These are phyloP conservation scores for Oscheius sp. DNA, from an alignment of 2,888 invertebrate genomes.

Conservation along the genomic window DNA sequence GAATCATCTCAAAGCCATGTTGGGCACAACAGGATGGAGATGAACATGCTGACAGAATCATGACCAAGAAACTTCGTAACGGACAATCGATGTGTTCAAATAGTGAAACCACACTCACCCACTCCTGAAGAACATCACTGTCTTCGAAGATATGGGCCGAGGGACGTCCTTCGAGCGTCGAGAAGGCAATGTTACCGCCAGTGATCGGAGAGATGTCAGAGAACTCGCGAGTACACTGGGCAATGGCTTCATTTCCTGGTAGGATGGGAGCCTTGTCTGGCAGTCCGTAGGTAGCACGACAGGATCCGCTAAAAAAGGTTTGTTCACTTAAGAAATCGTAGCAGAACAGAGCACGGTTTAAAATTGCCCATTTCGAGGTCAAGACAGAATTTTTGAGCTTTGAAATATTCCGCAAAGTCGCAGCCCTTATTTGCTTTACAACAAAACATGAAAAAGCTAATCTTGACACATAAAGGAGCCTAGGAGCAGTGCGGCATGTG, in stretches of 20 bases:
- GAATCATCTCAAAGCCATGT: too few species aligned
- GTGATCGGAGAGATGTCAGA: constrained; percentile 95
- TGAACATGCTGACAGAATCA: too few species aligned
- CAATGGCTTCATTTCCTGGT: constrained; percentile 87
- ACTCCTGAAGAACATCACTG: constrained; percentile 86
- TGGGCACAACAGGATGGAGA: too few species aligned
- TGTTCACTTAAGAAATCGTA: too few species aligned
- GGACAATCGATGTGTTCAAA: background rate
- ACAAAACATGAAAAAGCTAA: too few species aligned
- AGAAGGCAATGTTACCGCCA: constrained; percentile 82
- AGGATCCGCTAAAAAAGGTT: constrained; percentile 79
- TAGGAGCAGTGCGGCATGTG: too few species aligned
- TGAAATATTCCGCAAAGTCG: background rate
- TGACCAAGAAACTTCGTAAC: too few species aligned
- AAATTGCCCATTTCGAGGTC: too few species aligned
- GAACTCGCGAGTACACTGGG: constrained; percentile 97
- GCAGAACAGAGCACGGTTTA: too few species aligned
- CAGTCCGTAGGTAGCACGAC: constrained; percentile 89
- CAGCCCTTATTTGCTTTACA: background rate
- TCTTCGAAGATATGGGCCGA: constrained; percentile 91
- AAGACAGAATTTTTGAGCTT: background rate
- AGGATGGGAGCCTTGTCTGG: constrained; percentile 83
- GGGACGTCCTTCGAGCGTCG: constrained; percentile 80
- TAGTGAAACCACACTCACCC: background rate
- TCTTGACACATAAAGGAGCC: too few species aligned